Evolutionary conservation across 2,113 vertebrate genomes (phyloP).

Genomic region (Malurus alboscapulatus): DNA sequence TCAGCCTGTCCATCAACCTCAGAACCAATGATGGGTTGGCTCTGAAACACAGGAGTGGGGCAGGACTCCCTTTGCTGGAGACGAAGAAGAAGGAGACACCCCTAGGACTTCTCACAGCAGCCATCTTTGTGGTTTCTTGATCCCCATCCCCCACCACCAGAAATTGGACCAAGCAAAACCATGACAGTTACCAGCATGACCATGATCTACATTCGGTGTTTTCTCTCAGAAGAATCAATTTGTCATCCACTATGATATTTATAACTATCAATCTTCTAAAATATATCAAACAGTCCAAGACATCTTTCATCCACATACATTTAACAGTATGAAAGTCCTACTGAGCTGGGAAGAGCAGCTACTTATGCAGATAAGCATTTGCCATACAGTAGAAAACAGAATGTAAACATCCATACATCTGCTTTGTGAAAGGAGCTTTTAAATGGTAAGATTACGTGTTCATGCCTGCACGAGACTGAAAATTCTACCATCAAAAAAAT

Average conservation of each 20-base stretch:
- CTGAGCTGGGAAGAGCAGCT: not conserved
- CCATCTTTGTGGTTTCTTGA: too few relatives aligned
- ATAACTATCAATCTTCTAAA: not conserved
- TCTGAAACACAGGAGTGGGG: too few relatives aligned
- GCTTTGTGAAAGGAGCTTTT: not conserved
- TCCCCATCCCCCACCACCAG: too few relatives aligned
- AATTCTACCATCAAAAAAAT: not conserved
- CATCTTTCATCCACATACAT: not conserved
- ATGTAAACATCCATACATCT: not conserved
- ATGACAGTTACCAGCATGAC: rapidly evolving
- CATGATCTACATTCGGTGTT: not conserved
- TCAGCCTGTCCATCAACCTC: too few relatives aligned
- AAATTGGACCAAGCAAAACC: too few relatives aligned
- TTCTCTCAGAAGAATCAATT: not conserved
- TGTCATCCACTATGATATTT: not conserved
- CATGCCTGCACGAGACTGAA: not conserved
- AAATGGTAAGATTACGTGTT: not conserved
- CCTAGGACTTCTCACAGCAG: too few relatives aligned
- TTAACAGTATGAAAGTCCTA: not conserved
- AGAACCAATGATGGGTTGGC: too few relatives aligned
- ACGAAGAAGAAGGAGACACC: too few relatives aligned
- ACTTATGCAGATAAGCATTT: not conserved
- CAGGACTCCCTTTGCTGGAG: too few relatives aligned
- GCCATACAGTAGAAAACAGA: not conserved
- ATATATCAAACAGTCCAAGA: not conserved